phyloP scores from a whole-genome alignment of 2,797 vertebrate species.

The Bradypodion pumilum region DNA sequence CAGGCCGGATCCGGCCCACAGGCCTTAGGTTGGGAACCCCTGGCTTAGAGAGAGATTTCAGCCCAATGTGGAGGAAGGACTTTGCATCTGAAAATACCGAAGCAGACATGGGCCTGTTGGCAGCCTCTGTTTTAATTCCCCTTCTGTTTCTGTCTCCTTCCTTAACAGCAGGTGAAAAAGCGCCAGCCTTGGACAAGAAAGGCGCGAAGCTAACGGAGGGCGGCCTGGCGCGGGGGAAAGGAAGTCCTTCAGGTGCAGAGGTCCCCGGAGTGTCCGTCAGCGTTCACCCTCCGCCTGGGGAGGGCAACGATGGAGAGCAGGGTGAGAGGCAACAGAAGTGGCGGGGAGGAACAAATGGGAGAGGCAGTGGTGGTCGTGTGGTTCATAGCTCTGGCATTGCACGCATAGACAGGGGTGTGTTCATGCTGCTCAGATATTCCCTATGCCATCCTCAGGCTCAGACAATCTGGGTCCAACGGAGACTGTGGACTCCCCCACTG shows the following conservation, averaged over 20 bases:
- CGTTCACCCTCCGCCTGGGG: conserved; percentile 54
- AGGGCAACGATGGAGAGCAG: conserved; percentile 62
- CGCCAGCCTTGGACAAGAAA: conserved; percentile 52
- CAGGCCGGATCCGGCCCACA: no score
- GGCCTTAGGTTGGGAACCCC: no score
- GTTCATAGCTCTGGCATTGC: no score
- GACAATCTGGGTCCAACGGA: neutral
- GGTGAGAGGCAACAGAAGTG: conserved; percentile 44
- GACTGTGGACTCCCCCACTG: conserved; percentile 16
- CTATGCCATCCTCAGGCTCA: conserved; percentile 59
- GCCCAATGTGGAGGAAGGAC: neutral
- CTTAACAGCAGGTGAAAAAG: conserved; percentile 69
- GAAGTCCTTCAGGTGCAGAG: conserved; percentile 38
- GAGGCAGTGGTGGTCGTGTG: neutral
- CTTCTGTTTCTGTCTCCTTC: conserved; percentile 6
- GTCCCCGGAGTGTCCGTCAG: conserved; percentile 52
- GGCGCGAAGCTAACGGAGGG: neutral
- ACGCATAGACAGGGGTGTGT: no score
- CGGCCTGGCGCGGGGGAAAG: conserved; percentile 35
- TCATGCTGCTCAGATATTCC: neutral
- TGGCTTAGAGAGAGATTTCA: no score
- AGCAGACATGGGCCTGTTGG: neutral
- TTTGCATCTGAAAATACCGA: no score
- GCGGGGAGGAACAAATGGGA: no score
- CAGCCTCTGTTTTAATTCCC: neutral